Conservation (phyloP, 2,113 vertebrate species). For the Solea solea region DNA sequence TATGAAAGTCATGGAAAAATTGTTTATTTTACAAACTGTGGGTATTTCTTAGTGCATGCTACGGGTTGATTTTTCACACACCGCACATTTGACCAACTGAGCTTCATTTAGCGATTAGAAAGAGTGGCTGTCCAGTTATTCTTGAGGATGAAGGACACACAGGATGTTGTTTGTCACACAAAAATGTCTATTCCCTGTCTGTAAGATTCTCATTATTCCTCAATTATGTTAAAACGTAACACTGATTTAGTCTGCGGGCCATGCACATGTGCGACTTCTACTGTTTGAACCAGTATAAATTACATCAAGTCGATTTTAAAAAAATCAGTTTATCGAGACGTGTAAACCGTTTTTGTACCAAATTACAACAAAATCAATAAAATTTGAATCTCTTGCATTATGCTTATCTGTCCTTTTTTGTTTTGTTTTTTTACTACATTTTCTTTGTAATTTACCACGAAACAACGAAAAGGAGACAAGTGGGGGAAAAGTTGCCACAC, state of each 20-base stretch:
- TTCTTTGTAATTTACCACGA: neutral
- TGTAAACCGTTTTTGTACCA: constrained; percentile 38
- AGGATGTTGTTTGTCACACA: neutral
- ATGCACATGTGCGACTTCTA: constrained; percentile 12
- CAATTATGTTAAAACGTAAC: neutral
- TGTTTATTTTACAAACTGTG: neutral
- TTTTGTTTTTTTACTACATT: neutral
- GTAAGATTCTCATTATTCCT: neutral
- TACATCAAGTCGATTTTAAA: neutral
- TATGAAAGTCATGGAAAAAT: neutral
- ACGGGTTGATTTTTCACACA: constrained; percentile 11
- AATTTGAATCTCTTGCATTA: constrained; percentile 35
- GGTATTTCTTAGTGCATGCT: neutral
- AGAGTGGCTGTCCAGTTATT: neutral
- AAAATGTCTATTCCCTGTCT: no score
- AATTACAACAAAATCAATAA: constrained; percentile 49
- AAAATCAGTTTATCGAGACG: constrained; percentile 7
- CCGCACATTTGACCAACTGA: neutral
- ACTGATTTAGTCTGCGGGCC: neutral
- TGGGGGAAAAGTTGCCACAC: constrained; percentile 8
- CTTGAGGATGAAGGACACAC: neutral
- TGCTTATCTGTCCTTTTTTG: neutral
- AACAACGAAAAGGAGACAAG: constrained; percentile 22
- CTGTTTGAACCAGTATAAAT: neutral
- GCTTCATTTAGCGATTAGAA: constrained; percentile 7